Conservation (phyloP, 2,888 invertebrate genomes). For the Ichneumoninae sp. region DNA sequence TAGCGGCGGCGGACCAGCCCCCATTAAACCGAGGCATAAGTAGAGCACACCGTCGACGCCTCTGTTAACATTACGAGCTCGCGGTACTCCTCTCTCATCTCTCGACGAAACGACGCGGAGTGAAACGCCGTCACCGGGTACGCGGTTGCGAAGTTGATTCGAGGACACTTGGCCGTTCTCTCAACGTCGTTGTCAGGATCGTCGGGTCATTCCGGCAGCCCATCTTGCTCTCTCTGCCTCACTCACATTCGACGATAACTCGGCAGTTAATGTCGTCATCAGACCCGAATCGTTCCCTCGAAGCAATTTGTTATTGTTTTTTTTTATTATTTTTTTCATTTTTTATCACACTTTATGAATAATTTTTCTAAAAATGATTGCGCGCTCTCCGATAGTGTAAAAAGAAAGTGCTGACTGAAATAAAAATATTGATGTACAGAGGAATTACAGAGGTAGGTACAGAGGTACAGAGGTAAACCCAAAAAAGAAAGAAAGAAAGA, state of each 20-base stretch:
- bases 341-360: background rate
- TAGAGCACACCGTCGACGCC: conserved; percentile 36
- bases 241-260: conserved; percentile 10
- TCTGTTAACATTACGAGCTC: conserved; percentile 47
- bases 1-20: background rate
- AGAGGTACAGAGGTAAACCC: too few species aligned
- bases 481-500: too few species aligned
- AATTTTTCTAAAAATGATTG: conserved; percentile 8
- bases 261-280: conserved; percentile 20
- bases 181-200: conserved; percentile 35
- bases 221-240: background rate
- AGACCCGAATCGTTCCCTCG: background rate
- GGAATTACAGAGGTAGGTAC: too few species aligned
- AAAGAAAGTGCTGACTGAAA: background rate
- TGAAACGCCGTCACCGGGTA: background rate
- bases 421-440: background rate
- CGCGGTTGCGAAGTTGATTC: conserved; percentile 30
- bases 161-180: conserved; percentile 5
- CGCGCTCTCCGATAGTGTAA: background rate
- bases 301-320: conserved; percentile 4
- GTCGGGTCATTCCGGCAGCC: conserved; percentile 23
- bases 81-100: conserved; percentile 2
- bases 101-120: conserved; percentile 16
- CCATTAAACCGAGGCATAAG: conserved; percentile 48
- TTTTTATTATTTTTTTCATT: background rate